Base-by-base conservation (phyloP, 2,797 vertebrate species). In the Cirrhinus molitorella region DNA sequence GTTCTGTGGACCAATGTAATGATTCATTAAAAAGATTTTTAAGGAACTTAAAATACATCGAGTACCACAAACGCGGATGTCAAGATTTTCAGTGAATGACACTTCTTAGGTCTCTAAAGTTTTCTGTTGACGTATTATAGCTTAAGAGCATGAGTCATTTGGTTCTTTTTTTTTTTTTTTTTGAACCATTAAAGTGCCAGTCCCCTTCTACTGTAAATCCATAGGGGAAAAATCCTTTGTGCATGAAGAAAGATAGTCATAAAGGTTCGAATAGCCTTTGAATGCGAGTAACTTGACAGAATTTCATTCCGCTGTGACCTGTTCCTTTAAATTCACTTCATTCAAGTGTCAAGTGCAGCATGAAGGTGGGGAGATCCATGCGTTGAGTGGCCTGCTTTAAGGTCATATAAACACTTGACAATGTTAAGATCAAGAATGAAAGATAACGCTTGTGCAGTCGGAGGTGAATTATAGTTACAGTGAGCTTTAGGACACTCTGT, bases 391-490 rank as follows among this genome's bases (percentile, higher is more conserved):
- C 53, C 71, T 1, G 21, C 40, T 19, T 68, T 11, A 34, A 73
- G 13, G 40, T 49, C 45, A 23, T 28, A 65, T 31, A 51, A 66
- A n/a, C 19, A 9, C 76, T 72, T 6, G 5, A 21, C 71, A n/a
- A 12, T 21, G 49, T 73, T 73, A 31, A 63, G 61, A 59, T 25
- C 7, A 61, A 37, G 43, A 53, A 61, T 73, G 74, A 82, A 75
- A 85, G 43, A 74, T 23, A 45, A 79, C 16, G 28, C 43, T 76
- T 57, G 79, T 81, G 71, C 51, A 78, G 9, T 72, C 23, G 45
- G 23, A 78, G 55, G 17, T 34, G 11, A 70, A 63, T 72, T 72
- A 66, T 72, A 28, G 63, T n/a, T 47, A 66, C 40, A 28, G 10
- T 14, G 12, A 55, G 67, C 31, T 67, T 79, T 78, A 40, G 83